phyloP scores from a whole-genome alignment of 1,140 invertebrate genomes.

The Venturia canescens region DNA sequence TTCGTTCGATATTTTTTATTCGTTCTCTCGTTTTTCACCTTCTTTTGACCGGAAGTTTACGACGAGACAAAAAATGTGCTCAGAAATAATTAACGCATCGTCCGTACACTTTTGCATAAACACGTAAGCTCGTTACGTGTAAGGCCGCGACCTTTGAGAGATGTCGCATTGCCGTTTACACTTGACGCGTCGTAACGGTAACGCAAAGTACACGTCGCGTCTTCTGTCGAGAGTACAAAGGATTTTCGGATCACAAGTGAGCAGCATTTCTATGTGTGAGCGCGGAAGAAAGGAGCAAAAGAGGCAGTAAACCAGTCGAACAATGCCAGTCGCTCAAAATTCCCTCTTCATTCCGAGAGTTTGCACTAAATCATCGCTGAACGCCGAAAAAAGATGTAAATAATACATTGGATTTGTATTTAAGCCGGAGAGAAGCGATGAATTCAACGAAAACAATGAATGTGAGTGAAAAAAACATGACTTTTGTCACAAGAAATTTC shows the following conservation, averaged over 20 bases:
- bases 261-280: background rate
- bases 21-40: too few relatives aligned
- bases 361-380: background rate
- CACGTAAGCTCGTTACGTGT: background rate
- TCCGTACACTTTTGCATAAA: background rate
- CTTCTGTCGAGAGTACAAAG: background rate
- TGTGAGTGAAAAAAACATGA: too few relatives aligned
- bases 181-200: constrained; percentile 59
- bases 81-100: background rate
- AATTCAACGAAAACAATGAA: background rate
- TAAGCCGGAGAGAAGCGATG: too few relatives aligned
- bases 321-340: background rate
- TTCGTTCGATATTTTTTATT: too few relatives aligned
- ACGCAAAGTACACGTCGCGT: constrained; percentile 9
- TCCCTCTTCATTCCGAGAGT: background rate
- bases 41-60: background rate
- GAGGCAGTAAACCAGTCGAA: background rate
- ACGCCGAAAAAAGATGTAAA: background rate
- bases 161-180: constrained; percentile 46
- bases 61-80: background rate
- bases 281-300: background rate
- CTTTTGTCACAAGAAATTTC: too few relatives aligned
- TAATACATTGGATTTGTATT: too few relatives aligned
- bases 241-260: background rate
- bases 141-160: constrained; percentile 33